Percentiles rank a stretch among this genome's conserved stretches.
Evolutionary conservation across 1,140 invertebrate genomes (phyloP).

Genomic region (Eumaeus atala): DNA sequence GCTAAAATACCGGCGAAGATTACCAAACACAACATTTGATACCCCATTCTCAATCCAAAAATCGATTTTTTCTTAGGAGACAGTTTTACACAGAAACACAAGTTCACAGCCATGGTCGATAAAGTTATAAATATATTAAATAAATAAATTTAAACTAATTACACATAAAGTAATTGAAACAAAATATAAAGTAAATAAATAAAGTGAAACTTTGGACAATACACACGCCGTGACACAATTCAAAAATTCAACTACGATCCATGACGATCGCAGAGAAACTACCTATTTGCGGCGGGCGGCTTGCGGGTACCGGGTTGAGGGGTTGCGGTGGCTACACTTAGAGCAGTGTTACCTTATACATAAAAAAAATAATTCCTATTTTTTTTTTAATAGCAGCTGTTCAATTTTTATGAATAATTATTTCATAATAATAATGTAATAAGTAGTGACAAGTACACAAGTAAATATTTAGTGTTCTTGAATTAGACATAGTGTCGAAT

Average conservation of each 20-base stretch:
- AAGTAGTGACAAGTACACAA: too few relatives aligned
- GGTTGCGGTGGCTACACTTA: not conserved
- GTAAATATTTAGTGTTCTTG: too few relatives aligned
- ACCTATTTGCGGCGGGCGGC: slow-evolving; percentile 16
- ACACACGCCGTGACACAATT: slow-evolving; percentile 44
- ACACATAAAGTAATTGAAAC: slow-evolving; percentile 36
- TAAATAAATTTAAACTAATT: slow-evolving; percentile 30
- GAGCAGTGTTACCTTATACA: slow-evolving; percentile 6
- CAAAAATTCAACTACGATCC: slow-evolving; percentile 54
- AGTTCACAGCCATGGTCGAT: slow-evolving; percentile 62
- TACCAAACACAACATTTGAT: slow-evolving; percentile 62
- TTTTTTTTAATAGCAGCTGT: too few relatives aligned
- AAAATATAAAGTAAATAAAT: slow-evolving; percentile 44
- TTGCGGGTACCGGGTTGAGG: slow-evolving; percentile 12
- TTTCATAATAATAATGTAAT: too few relatives aligned
- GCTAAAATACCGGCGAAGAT: slow-evolving; percentile 50
- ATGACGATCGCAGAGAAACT: slow-evolving; percentile 64
- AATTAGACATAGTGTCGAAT: too few relatives aligned
- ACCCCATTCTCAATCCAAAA: slow-evolving; percentile 62
- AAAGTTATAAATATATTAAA: slow-evolving; percentile 34
- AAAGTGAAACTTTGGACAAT: slow-evolving; percentile 48
- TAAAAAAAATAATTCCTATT: too few relatives aligned
- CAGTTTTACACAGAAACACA: slow-evolving; percentile 68
- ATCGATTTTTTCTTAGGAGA: slow-evolving; percentile 72
- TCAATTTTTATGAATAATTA: too few relatives aligned